Percentiles rank a stretch among this genome's conserved stretches.
Conservation (phyloP, 1,140 invertebrate genomes). For the Panulirus ornatus region DNA sequence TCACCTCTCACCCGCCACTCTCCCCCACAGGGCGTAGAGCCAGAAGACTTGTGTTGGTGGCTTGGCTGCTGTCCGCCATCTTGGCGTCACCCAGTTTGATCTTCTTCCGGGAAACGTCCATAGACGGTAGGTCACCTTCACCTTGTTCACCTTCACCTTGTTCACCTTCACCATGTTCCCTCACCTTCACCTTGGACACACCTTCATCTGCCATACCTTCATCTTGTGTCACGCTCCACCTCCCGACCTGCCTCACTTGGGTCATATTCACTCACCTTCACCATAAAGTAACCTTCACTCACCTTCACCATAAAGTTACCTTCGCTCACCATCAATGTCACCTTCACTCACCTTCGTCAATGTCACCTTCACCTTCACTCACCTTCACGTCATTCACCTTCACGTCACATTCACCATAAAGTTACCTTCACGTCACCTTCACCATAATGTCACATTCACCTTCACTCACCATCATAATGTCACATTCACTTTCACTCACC, state of each 20-base stretch:
- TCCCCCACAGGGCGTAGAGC: slow-evolving; percentile 92
- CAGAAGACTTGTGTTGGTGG: slow-evolving; percentile 85
- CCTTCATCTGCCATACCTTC: neutral
- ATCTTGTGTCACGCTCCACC: neutral
- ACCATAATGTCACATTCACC: too few relatives aligned
- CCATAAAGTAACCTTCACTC: too few relatives aligned
- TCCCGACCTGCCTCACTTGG: neutral
- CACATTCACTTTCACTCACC: too few relatives aligned
- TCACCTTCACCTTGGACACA: too few relatives aligned
- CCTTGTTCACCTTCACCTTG: neutral
- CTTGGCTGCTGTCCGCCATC: slow-evolving; percentile 89
- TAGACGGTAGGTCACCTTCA: slow-evolving; percentile 75
- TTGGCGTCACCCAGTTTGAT: slow-evolving; percentile 92
- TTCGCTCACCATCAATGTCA: neutral
- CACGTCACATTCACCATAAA: too few relatives aligned
- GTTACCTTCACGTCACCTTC: too few relatives aligned
- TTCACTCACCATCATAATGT: too few relatives aligned
- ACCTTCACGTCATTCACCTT: too few relatives aligned
- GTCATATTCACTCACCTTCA: neutral
- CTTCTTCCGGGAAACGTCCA: slow-evolving; percentile 86
- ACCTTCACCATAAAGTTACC: slow-evolving; percentile 12
- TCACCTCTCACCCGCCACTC: too few relatives aligned
- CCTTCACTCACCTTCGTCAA: too few relatives aligned
- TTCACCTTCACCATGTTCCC: neutral
- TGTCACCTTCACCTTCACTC: too few relatives aligned